These are phyloP conservation scores for Urocolius indicus DNA, from an alignment of 2,113 vertebrate genomes.

Conservation along the genomic window DNA sequence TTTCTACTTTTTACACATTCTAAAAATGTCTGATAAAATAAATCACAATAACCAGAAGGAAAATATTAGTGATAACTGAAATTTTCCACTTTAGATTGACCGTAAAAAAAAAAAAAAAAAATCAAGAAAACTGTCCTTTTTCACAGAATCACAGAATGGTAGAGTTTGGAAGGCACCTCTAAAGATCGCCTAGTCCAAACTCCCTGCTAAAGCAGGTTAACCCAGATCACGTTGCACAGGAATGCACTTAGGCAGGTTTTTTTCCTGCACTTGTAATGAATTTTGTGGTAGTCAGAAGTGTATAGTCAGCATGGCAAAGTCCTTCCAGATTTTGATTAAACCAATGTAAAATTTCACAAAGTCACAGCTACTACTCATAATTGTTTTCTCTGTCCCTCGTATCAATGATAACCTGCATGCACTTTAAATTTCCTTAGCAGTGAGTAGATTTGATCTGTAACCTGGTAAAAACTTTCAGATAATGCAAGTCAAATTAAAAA, in stretches of 20 bases:
- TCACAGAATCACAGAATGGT: neutral
- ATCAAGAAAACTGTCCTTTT: neutral
- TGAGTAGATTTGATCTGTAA: neutral
- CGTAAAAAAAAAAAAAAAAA: neutral
- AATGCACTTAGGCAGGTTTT: too few relatives aligned
- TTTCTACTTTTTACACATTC: neutral
- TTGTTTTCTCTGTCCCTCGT: neutral
- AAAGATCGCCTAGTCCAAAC: too few relatives aligned
- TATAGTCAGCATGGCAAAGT: neutral
- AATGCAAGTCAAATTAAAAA: neutral
- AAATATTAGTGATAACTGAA: neutral
- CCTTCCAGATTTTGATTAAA: neutral
- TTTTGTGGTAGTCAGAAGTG: neutral
- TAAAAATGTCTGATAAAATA: neutral
- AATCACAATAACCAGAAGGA: neutral
- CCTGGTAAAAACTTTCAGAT: neutral
- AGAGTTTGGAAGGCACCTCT: too few relatives aligned
- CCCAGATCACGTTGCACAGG: too few relatives aligned
- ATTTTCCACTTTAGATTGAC: neutral
- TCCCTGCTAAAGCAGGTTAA: too few relatives aligned
- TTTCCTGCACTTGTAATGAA: neutral
- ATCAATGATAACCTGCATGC: neutral
- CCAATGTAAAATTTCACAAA: neutral
- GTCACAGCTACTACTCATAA: rapidly evolving
- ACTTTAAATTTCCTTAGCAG: neutral